Conservation (phyloP, 2,797 vertebrate genomes). For the Propithecus deckenii region DNA sequence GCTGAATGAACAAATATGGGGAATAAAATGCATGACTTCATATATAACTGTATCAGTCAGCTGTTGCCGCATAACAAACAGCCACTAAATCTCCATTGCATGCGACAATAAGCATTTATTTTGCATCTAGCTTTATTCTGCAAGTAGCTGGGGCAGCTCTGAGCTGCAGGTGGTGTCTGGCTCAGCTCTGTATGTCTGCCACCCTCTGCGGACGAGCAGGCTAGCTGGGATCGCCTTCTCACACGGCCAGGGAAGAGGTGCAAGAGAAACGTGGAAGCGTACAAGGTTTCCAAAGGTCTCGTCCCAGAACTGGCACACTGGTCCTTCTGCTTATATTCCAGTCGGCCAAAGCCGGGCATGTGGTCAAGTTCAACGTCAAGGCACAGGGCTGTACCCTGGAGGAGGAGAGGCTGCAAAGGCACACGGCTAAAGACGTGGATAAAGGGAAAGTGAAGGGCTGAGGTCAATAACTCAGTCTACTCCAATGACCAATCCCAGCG, state of each 20-base stretch:
- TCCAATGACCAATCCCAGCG: neutral
- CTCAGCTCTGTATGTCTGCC: neutral
- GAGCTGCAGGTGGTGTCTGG: neutral
- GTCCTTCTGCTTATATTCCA: neutral
- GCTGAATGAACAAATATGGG: neutral
- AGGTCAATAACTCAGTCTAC: too few species aligned
- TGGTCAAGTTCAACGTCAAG: neutral
- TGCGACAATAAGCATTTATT: neutral
- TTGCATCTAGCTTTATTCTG: neutral
- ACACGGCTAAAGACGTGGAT: neutral
- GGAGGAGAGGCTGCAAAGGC: neutral
- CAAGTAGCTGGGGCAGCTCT: neutral
- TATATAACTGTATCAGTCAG: slow-evolving; percentile 11
- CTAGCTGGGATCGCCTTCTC: neutral
- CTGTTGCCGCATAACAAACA: slow-evolving; percentile 21
- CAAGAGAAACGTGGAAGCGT: neutral
- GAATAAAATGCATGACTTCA: neutral
- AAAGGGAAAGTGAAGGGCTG: neutral
- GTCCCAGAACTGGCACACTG: neutral
- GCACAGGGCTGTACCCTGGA: fast-evolving
- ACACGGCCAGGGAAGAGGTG: neutral
- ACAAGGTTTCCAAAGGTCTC: neutral
- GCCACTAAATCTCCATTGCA: neutral
- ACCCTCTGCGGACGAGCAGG: neutral
- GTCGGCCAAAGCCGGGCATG: neutral